These are phyloP conservation scores for Beroe ovata DNA, from an alignment of 37 sponge, comb jelly and placozoan species.

Conservation along the genomic window DNA sequence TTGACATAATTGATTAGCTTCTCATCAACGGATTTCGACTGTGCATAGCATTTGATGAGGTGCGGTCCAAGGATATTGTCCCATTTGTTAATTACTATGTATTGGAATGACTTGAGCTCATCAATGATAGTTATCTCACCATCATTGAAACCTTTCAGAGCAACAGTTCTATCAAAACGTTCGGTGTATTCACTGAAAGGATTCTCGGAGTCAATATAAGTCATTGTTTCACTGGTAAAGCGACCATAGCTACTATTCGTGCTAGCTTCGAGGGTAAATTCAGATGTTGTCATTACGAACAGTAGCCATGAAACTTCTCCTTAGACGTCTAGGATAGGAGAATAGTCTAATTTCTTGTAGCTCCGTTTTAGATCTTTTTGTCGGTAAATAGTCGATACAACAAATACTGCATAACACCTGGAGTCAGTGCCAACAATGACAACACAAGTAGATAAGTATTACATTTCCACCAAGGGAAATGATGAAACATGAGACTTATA, in stretches of 20 bases:
- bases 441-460: too few species aligned
- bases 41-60: neutral
- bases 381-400: too few species aligned
- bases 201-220: neutral
- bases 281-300: neutral
- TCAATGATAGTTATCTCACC: neutral
- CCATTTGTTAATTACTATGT: neutral
- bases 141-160: neutral
- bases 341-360: too few species aligned
- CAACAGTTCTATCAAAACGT: neutral
- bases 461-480: too few species aligned
- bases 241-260: neutral
- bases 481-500: too few species aligned
- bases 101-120: neutral
- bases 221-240: neutral
- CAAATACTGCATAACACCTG: too few species aligned
- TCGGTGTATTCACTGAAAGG: conserved; percentile 21
- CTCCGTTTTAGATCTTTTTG: too few species aligned
- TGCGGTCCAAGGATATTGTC: conserved; percentile 64
- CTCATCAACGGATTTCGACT: neutral
- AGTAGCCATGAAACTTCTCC: too few species aligned
- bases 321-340: too few species aligned
- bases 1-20: conserved; percentile 36
- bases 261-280: neutral
- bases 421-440: too few species aligned